Conservation (phyloP, 2,888 invertebrate species). For the Chrysolina haemoptera region DNA sequence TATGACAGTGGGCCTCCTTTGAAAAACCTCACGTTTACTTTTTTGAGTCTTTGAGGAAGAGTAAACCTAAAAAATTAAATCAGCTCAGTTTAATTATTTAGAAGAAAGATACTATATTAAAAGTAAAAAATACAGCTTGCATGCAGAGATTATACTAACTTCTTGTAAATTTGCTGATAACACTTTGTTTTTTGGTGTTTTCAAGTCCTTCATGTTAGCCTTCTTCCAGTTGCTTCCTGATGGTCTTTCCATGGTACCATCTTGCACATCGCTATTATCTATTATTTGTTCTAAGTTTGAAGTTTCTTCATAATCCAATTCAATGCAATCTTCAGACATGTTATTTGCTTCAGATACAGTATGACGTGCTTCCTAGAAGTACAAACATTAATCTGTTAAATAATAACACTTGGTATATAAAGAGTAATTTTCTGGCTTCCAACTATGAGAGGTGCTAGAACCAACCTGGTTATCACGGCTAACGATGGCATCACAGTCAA, state of each 20-base stretch:
- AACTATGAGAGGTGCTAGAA: conserved; percentile 6
- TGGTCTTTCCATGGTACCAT: not conserved
- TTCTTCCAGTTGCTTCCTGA: conserved; percentile 4
- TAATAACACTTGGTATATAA: conserved; percentile 4
- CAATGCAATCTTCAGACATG: not conserved
- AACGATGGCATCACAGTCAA: not conserved
- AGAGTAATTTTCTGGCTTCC: not conserved
- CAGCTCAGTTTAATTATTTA: not conserved
- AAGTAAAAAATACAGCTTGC: not conserved
- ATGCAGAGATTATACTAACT: not conserved
- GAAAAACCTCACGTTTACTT: conserved; percentile 7
- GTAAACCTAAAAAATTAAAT: conserved; percentile 5
- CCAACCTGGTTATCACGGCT: conserved; percentile 2
- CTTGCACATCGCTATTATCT: not conserved
- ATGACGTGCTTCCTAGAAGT: not conserved
- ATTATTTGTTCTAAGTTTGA: not conserved
- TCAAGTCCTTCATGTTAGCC: not conserved
- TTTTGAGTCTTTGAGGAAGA: conserved; percentile 9
- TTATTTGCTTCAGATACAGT: conserved; percentile 4
- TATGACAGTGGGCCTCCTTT: conserved; percentile 4
- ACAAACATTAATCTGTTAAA: not conserved
- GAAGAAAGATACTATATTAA: not conserved
- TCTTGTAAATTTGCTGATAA: conserved; percentile 7
- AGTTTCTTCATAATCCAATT: not conserved
- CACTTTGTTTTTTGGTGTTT: conserved; percentile 2